phyloP scores from a whole-genome alignment of 92 coral and sea anemone genomes.

The Zoanthus solanderi region DNA sequence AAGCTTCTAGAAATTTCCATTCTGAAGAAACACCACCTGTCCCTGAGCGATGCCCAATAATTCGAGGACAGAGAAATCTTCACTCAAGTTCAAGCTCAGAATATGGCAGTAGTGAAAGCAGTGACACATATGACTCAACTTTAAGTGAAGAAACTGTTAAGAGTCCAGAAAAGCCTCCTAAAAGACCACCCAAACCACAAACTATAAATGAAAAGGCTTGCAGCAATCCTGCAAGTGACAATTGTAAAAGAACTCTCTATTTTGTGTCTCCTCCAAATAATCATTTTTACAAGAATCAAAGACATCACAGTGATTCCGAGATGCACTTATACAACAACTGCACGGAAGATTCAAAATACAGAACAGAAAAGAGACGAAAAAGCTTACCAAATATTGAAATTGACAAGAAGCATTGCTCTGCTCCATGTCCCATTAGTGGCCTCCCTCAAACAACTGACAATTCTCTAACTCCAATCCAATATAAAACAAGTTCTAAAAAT shows the following conservation, averaged over 20 bases:
- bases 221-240: background rate
- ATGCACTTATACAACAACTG: background rate
- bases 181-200: slow-evolving; percentile 19
- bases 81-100: slow-evolving; percentile 25
- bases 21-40: slow-evolving; percentile 15
- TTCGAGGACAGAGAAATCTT: background rate
- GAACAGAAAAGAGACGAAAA: background rate
- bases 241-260: background rate
- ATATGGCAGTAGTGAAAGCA: background rate
- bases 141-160: slow-evolving; percentile 9
- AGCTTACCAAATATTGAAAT: slow-evolving; percentile 13
- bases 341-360: background rate
- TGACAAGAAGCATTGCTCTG: background rate
- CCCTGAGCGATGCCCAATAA: slow-evolving; percentile 32
- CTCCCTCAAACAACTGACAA: background rate
- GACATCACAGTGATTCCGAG: slow-evolving; percentile 41
- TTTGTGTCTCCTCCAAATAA: background rate
- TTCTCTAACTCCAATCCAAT: background rate
- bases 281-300: background rate
- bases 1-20: background rate
- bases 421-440: background rate
- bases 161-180: slow-evolving; percentile 31
- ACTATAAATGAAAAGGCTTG: background rate
- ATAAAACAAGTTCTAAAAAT: background rate
- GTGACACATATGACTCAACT: background rate